Base-by-base conservation (phyloP, 2,113 vertebrate species). In the Circaetus gallicus region DNA sequence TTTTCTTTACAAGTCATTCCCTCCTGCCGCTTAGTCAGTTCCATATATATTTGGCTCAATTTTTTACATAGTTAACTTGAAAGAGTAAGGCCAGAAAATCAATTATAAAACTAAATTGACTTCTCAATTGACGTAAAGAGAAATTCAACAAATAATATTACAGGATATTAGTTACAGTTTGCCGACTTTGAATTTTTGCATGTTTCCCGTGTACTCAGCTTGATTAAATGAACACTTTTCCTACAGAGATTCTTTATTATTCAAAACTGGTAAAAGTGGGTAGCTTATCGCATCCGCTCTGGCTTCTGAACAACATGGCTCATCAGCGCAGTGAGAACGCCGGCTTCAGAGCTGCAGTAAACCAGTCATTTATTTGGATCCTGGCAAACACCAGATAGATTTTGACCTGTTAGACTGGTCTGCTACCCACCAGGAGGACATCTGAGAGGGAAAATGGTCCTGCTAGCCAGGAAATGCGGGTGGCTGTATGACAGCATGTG, bases 61-160 rank as follows among this genome's bases (percentile, higher is more conserved):
- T 97, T 97, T 95, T 94, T 93, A 85, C 82, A 6, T 94, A 81
- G 91, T 91, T 97, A 96, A 96, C 96, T 96, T 97, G 95, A 97
- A 97, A 97, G 96, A 96, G 84, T 91, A 82, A 93, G 87, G 91
- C 95, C 97, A 97, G 93, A 97, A 97, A 97, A 97, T 96, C 96
- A 97, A 97, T 97, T 97, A 97, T 88, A 95, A 95, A 96, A 95
- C 95, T 96, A 96, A 95, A 95, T 97, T 97, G 95, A 94, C 97
- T 97, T 97, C 94, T 97, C 96, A 97, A 96, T 91, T 94, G 96
- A 96, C 78, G 42, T 96, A 97, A 96, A 95, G 93, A 93, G 91
- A 97, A 97, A 97, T 95, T 82, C 94, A 94, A 97, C 96, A 97
- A 97, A 97, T 95, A 97, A 91, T 80, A 96, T 94, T 96, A 94